Evolutionary conservation across 2,888 invertebrate genomes (phyloP).

Genomic region (Zaprionus lineosus): DNA sequence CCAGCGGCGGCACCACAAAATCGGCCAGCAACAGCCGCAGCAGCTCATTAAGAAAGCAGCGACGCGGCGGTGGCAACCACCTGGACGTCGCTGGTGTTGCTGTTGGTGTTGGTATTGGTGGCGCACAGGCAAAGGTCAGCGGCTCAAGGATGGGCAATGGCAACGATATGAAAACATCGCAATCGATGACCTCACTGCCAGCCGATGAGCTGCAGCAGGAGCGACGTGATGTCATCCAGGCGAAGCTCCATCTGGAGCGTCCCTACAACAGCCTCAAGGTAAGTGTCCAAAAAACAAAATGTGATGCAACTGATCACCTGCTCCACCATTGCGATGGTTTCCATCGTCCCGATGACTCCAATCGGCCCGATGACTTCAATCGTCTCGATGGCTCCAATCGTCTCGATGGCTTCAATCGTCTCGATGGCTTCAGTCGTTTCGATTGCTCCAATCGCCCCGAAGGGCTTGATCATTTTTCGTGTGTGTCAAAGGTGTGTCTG

Average conservation of each 20-base stretch:
- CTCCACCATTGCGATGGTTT: neutral
- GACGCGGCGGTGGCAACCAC: constrained; percentile 49
- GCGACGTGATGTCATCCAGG: constrained; percentile 83
- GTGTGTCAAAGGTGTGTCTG: too few species aligned
- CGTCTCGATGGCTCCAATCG: too few species aligned
- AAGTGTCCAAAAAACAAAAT: constrained; percentile 41
- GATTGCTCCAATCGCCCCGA: too few species aligned
- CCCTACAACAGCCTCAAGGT: constrained; percentile 91
- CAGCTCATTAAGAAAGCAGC: constrained; percentile 72
- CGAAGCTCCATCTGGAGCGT: constrained; percentile 85
- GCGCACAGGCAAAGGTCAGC: constrained; percentile 5
- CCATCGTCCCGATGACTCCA: too few species aligned
- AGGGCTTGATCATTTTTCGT: too few species aligned
- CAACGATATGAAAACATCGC: constrained; percentile 66
- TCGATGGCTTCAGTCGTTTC: too few species aligned
- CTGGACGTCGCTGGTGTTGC: neutral
- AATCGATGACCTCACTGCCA: constrained; percentile 91
- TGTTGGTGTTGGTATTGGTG: neutral
- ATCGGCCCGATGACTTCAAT: too few species aligned
- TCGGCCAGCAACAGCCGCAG: constrained; percentile 65
- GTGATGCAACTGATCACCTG: neutral
- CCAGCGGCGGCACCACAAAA: constrained; percentile 42
- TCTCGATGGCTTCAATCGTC: too few species aligned
- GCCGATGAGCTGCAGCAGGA: constrained; percentile 85
- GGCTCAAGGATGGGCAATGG: constrained; percentile 7